Percentiles rank a stretch among this genome's conserved stretches.
Evolutionary conservation across 2,888 invertebrate species (phyloP).

Genomic region (Cantharis rustica): DNA sequence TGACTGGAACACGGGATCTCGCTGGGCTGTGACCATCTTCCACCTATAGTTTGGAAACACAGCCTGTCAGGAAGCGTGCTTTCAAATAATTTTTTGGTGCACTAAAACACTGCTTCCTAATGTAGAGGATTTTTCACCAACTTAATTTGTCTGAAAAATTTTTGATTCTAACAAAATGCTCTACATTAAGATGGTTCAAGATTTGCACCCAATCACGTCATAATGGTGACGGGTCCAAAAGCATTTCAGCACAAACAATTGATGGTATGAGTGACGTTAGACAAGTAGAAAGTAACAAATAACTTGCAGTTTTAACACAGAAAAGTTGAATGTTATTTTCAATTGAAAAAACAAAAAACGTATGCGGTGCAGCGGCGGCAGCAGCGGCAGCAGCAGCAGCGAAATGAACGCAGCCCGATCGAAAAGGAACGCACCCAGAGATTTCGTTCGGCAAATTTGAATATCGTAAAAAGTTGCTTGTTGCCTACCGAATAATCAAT

Average conservation of each 20-base stretch:
- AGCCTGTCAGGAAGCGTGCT: constrained; percentile 54
- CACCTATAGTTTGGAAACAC: constrained; percentile 59
- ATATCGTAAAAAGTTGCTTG: not conserved
- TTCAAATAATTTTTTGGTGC: constrained; percentile 30
- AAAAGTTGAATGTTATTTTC: not conserved
- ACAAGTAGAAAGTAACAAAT: constrained; percentile 7
- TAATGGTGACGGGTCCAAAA: constrained; percentile 34
- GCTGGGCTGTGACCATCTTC: constrained; percentile 47
- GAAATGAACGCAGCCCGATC: not conserved
- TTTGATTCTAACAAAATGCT: constrained; percentile 22
- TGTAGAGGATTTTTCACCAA: constrained; percentile 27
- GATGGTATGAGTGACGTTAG: constrained; percentile 26
- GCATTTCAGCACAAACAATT: constrained; percentile 30
- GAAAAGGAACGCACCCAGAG: not conserved
- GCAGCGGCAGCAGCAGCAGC: too few relatives aligned
- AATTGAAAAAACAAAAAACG: not conserved
- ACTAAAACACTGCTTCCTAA: constrained; percentile 32
- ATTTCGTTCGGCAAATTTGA: too few relatives aligned
- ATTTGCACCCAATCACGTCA: constrained; percentile 34
- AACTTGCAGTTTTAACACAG: not conserved
- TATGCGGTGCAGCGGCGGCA: too few relatives aligned
- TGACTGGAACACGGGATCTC: constrained; percentile 43
- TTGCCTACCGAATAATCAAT: not conserved
- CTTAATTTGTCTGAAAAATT: not conserved
- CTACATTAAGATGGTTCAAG: constrained; percentile 30